Percentiles rank a stretch among this genome's conserved stretches.
phyloP scores from a whole-genome alignment of 2,113 vertebrate species.

The Gnathonemus echidnorhynchus region DNA sequence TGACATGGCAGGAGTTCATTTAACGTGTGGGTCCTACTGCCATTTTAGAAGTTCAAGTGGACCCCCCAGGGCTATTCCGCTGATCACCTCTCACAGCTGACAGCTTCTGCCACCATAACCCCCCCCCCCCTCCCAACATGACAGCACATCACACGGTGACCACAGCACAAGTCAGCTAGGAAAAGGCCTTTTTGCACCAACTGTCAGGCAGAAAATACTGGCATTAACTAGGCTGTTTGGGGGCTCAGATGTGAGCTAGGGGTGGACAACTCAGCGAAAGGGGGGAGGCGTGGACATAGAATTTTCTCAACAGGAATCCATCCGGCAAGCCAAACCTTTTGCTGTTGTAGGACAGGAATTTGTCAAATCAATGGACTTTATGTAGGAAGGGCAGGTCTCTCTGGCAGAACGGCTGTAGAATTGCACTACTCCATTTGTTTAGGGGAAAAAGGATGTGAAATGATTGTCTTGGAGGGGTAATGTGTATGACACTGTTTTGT shows the following conservation, averaged over 20 bases:
- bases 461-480: neutral
- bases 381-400: neutral
- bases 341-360: neutral
- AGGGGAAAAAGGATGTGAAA: neutral
- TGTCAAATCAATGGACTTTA: constrained; percentile 3
- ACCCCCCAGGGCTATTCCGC: constrained; percentile 33
- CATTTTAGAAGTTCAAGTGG: constrained; percentile 50
- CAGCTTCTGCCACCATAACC: neutral
- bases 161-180: neutral
- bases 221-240: neutral
- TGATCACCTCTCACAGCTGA: constrained; percentile 22
- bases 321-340: neutral
- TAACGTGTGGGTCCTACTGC: constrained; percentile 44
- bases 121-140: neutral
- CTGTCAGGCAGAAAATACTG: neutral
- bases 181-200: neutral
- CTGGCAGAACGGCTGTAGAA: neutral
- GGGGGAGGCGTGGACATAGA: neutral
- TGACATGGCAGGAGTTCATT: constrained; percentile 37
- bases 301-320: constrained; percentile 4
- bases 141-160: neutral
- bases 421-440: neutral
- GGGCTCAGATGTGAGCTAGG: neutral
- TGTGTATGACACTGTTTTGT: neutral
- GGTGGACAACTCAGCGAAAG: neutral